phyloP scores from a whole-genome alignment of 2,113 vertebrate species.

The Catagonus wagneri region DNA sequence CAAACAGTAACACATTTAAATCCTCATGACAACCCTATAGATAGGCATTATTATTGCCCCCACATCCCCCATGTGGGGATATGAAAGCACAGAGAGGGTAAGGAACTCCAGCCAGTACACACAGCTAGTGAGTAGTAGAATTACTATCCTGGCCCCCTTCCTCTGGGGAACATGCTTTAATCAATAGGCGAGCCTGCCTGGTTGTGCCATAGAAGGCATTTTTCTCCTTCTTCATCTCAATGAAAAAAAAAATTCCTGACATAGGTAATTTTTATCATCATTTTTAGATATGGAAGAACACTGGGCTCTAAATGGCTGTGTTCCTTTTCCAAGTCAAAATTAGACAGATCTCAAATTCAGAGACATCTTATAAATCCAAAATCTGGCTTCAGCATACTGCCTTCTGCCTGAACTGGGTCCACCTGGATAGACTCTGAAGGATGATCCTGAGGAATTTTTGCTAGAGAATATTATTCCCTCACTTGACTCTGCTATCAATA shows the following conservation, averaged over 20 bases:
- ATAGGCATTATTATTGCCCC: neutral
- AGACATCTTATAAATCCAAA: neutral
- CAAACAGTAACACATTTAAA: slow-evolving; percentile 53
- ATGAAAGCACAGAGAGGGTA: neutral
- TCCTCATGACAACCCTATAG: neutral
- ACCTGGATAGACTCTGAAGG: neutral
- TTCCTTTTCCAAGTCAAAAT: neutral
- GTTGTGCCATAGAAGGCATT: too few species aligned
- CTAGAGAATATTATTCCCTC: slow-evolving; percentile 48
- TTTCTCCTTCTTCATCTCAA: too few species aligned
- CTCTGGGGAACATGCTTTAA: neutral
- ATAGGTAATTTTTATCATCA: neutral
- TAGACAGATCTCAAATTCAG: slow-evolving; percentile 25
- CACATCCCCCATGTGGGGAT: neutral
- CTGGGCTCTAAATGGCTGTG: neutral
- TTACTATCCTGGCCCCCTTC: neutral
- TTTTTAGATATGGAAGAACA: slow-evolving; percentile 27
- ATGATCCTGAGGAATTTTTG: neutral
- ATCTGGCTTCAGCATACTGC: neutral
- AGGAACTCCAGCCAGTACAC: neutral
- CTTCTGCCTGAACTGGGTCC: neutral
- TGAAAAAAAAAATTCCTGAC: too few species aligned
- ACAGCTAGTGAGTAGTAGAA: neutral
- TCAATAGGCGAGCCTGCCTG: neutral
- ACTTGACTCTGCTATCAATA: slow-evolving; percentile 51